phyloP scores from a whole-genome alignment of 2,113 vertebrate genomes.

The Theropithecus gelada region DNA sequence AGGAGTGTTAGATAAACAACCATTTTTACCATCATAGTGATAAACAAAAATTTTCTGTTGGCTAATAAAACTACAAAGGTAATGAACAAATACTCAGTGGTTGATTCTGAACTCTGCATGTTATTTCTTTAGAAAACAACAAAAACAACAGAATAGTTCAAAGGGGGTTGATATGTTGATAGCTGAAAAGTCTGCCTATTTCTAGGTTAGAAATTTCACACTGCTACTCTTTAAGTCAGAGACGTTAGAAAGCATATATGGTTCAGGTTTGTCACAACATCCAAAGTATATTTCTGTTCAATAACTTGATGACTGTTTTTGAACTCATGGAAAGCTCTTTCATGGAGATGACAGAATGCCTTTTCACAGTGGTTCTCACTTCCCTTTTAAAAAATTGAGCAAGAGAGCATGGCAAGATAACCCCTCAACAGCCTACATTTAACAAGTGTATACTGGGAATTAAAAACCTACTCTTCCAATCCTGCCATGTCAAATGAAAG shows the following conservation, averaged over 20 bases:
- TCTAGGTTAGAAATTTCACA: neutral
- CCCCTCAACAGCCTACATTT: neutral
- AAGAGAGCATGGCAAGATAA: neutral
- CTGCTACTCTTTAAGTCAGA: neutral
- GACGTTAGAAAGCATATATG: neutral
- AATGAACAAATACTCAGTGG: neutral
- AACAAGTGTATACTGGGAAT: neutral
- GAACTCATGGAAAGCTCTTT: constrained; percentile 7
- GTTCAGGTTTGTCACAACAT: neutral
- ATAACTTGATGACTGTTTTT: neutral
- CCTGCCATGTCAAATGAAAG: neutral
- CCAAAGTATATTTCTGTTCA: neutral
- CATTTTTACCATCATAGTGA: neutral
- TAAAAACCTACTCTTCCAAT: neutral
- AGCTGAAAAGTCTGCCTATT: neutral
- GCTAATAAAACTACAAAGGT: neutral
- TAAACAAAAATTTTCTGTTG: neutral
- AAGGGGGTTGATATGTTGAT: neutral
- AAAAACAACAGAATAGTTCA: neutral
- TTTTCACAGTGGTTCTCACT: constrained; percentile 27
- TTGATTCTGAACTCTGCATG: neutral
- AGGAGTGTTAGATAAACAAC: neutral
- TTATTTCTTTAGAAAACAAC: neutral
- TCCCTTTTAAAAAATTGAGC: constrained; percentile 40
- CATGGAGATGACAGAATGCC: neutral